A percentile compares a stretch with the other conserved stretches of the same genome.
These are phyloP conservation scores for Mionectes macconnelli DNA, from an alignment of 2,113 vertebrate genomes.

Conservation along the genomic window DNA sequence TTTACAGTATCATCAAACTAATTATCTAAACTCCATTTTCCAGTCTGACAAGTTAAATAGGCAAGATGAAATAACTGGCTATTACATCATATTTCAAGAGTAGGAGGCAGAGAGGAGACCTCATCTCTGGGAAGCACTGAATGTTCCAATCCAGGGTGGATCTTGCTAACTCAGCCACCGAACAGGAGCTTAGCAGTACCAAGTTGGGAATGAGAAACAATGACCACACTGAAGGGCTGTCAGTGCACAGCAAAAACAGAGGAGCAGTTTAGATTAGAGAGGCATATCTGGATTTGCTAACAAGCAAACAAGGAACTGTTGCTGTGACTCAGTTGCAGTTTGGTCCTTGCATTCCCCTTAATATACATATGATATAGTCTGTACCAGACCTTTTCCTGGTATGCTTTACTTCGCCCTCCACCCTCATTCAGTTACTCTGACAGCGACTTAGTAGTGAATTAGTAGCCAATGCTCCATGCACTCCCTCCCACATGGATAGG, in stretches of 20 bases:
- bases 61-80: background rate
- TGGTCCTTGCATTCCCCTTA: background rate
- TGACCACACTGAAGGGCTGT: background rate
- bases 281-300: background rate
- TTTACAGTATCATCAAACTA: background rate
- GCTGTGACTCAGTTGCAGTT: background rate
- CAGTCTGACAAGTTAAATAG: constrained; percentile 25
- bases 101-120: background rate
- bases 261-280: background rate
- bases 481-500: background rate
- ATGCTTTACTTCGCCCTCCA: background rate
- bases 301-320: background rate
- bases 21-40: constrained; percentile 37
- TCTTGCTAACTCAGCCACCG: background rate
- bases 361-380: background rate
- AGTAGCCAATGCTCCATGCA: background rate
- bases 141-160: background rate
- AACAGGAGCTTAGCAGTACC: constrained; percentile 3
- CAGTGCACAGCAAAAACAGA: background rate
- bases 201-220: background rate
- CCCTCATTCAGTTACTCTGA: background rate
- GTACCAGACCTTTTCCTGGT: constrained; percentile 46
- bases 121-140: background rate
- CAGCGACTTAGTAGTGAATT: background rate
- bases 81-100: constrained; percentile 18